Percentiles rank a stretch among this genome's conserved stretches.
These are phyloP conservation scores for Phrynosoma blainvillii DNA, from an alignment of 2,113 vertebrate genomes.

Conservation along the genomic window DNA sequence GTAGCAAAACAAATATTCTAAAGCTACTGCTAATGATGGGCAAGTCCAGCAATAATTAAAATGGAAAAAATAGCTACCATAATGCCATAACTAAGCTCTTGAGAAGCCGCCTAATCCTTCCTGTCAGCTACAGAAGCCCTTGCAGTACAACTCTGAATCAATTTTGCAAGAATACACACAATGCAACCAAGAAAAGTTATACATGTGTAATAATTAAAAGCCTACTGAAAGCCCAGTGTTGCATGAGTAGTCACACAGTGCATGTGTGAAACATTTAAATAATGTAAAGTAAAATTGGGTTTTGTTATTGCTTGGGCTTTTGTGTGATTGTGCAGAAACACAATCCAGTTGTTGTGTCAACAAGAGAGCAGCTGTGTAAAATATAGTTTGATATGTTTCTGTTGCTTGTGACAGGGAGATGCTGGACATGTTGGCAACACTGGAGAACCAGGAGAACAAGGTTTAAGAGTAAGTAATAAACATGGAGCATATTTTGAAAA, in stretches of 20 bases:
- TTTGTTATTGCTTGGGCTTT: not conserved
- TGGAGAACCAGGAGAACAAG: conserved; percentile 85
- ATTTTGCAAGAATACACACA: not conserved
- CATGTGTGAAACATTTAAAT: not conserved
- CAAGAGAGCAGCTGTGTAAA: not conserved
- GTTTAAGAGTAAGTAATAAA: conserved; percentile 82
- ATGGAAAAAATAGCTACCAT: too few species aligned
- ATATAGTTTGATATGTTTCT: not conserved
- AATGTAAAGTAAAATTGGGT: not conserved
- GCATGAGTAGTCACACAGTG: not conserved
- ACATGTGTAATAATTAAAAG: not conserved
- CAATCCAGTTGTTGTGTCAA: not conserved
- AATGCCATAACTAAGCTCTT: not conserved
- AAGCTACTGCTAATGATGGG: not conserved
- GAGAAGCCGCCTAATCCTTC: not conserved
- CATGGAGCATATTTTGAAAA: not conserved
- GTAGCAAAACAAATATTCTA: not conserved
- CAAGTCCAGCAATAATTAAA: too few species aligned
- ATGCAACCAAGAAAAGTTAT: not conserved
- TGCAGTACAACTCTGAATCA: not conserved
- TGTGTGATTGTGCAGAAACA: not conserved
- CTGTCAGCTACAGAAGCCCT: not conserved
- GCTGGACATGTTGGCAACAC: conserved; percentile 77
- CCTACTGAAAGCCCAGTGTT: not conserved
- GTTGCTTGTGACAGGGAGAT: conserved; percentile 80